A percentile compares a stretch with the other conserved stretches of the same genome.
Conservation (phyloP, 2,888 invertebrate species). For the Cataglyphis cursor region DNA sequence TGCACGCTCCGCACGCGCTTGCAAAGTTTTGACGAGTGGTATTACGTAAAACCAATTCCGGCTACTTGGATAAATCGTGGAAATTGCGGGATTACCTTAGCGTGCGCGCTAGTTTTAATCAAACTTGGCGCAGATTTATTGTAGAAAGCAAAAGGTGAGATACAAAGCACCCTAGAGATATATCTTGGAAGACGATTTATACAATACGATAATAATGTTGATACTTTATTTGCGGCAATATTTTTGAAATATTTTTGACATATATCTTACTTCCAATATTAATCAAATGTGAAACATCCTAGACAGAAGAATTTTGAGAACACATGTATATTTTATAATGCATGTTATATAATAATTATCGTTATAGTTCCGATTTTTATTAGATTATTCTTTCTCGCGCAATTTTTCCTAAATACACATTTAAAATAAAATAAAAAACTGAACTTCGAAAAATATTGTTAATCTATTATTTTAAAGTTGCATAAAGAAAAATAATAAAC, state of each 20-base stretch:
- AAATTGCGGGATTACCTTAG: constrained; percentile 32
- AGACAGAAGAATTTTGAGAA: not conserved
- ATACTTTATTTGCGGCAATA: not conserved
- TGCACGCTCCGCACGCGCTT: not conserved
- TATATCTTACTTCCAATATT: not conserved
- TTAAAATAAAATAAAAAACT: not conserved
- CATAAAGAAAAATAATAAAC: not conserved
- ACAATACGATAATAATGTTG: constrained; percentile 9
- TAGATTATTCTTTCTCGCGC: not conserved
- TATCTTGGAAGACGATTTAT: not conserved
- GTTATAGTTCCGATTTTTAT: not conserved
- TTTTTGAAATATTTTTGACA: not conserved
- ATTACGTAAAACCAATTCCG: not conserved
- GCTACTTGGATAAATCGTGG: constrained; percentile 26
- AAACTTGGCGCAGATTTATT: constrained; percentile 39
- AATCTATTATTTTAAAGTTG: constrained; percentile 25
- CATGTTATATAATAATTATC: not conserved
- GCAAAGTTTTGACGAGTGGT: constrained; percentile 8
- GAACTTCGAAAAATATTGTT: not conserved
- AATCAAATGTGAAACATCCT: no score
- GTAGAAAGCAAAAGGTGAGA: constrained; percentile 15
- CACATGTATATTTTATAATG: not conserved
- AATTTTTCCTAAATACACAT: not conserved
- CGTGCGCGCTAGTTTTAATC: constrained; percentile 38
- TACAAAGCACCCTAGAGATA: not conserved